A percentile compares a stretch with the other conserved stretches of the same genome.
These are phyloP conservation scores for Archegozetes longisetosus DNA, from an alignment of 1,140 invertebrate genomes.

Conservation along the genomic window DNA sequence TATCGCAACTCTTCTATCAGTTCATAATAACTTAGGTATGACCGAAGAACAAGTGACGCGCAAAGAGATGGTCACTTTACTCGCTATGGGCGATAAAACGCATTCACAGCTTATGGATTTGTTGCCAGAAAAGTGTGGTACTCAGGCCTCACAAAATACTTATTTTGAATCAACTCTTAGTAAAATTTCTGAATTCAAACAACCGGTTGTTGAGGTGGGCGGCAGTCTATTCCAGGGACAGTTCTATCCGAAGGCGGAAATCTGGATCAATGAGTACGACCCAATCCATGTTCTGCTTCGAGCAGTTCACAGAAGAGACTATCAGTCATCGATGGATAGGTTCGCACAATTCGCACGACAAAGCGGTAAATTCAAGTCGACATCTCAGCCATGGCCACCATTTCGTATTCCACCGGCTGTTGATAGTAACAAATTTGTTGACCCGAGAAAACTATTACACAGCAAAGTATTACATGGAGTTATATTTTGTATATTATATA, in stretches of 20 bases:
- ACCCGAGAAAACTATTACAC: slow-evolving; percentile 48
- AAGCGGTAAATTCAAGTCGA: slow-evolving; percentile 35
- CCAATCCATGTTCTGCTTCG: slow-evolving; percentile 77
- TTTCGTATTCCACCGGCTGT: slow-evolving; percentile 51
- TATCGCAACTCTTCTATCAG: slow-evolving; percentile 68
- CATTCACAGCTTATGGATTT: slow-evolving; percentile 79
- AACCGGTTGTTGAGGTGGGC: slow-evolving; percentile 55
- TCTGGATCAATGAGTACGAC: slow-evolving; percentile 86
- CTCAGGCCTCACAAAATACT: slow-evolving; percentile 51
- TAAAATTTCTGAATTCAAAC: slow-evolving; percentile 54
- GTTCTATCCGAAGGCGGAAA: slow-evolving; percentile 66
- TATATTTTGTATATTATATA: slow-evolving; percentile 38
- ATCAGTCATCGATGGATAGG: slow-evolving; percentile 81
- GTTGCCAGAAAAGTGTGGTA: slow-evolving; percentile 86
- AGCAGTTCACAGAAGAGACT: slow-evolving; percentile 78
- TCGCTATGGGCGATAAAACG: slow-evolving; percentile 84
- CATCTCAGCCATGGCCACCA: slow-evolving; percentile 62
- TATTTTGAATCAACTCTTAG: slow-evolving; percentile 52
- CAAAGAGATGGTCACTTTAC: slow-evolving; percentile 76
- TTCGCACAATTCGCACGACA: slow-evolving; percentile 40
- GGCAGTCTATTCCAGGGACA: slow-evolving; percentile 78
- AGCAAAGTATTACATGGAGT: slow-evolving; percentile 69
- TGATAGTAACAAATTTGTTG: slow-evolving; percentile 42
- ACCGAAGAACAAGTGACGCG: slow-evolving; percentile 53
- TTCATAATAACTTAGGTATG: slow-evolving; percentile 76